Evolutionary conservation across 2,888 invertebrate genomes (phyloP).

Genomic region (Thalpophila matura): DNA sequence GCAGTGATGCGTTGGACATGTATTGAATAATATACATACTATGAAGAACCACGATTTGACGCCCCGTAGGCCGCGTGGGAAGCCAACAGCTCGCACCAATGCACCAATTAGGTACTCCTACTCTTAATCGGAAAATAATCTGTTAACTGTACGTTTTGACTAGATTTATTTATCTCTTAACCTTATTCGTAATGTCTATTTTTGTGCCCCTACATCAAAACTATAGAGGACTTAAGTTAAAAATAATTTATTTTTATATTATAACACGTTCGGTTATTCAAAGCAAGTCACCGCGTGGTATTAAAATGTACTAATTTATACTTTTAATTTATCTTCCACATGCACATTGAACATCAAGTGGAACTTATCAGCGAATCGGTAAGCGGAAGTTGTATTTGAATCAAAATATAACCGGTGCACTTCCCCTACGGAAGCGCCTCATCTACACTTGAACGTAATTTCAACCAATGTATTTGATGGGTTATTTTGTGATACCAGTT

Average conservation of each 20-base stretch:
- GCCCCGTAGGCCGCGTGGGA: constrained; percentile 84
- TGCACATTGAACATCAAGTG: constrained; percentile 51
- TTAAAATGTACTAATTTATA: constrained; percentile 17
- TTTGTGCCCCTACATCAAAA: too few species aligned
- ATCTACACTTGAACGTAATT: constrained; percentile 66
- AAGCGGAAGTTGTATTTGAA: constrained; percentile 85
- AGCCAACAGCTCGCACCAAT: constrained; percentile 73
- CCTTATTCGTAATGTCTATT: constrained; percentile 4
- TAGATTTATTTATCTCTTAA: constrained; percentile 29
- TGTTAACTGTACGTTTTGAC: constrained; percentile 49
- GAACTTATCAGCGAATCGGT: constrained; percentile 61
- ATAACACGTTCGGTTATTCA: neutral
- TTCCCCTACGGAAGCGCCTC: constrained; percentile 85
- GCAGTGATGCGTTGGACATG: constrained; percentile 84
- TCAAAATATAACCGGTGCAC: constrained; percentile 82
- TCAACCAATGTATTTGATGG: constrained; percentile 43
- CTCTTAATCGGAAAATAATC: constrained; percentile 52
- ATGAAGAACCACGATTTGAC: constrained; percentile 85
- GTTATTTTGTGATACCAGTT: constrained; percentile 22
- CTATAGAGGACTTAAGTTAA: too few species aligned
- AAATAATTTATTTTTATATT: too few species aligned
- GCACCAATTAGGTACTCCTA: constrained; percentile 63
- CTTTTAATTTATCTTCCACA: constrained; percentile 39
- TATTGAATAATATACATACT: constrained; percentile 79
- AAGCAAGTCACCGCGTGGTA: neutral